Conservation (phyloP, 1,140 invertebrate species). For the Popillia japonica region DNA sequence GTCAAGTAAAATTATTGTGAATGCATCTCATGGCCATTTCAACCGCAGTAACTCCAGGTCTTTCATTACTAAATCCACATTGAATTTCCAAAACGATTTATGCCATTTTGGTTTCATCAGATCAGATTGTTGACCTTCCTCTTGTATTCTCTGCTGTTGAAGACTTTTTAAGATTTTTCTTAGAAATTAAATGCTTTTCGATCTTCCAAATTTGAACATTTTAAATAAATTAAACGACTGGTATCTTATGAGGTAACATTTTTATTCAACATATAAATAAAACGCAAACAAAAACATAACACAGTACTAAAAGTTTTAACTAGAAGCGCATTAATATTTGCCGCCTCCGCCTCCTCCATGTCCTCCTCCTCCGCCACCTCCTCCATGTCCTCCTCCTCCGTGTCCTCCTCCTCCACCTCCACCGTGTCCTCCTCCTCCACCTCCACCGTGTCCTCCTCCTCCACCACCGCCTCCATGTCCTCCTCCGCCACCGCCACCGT, state of each 20-base stretch:
- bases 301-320: background rate
- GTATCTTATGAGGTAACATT: background rate
- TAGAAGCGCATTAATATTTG: background rate
- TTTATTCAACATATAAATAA: slow-evolving; percentile 31
- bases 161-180: too few relatives aligned
- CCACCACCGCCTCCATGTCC: background rate
- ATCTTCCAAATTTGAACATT: too few relatives aligned
- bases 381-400: background rate
- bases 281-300: slow-evolving; percentile 30
- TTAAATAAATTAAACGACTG: background rate
- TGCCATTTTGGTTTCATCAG: too few relatives aligned
- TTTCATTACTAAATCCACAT: too few relatives aligned
- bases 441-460: background rate
- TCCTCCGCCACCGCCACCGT: background rate
- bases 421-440: background rate
- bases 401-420: background rate
- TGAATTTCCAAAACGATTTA: too few relatives aligned
- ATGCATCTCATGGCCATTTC: too few relatives aligned
- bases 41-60: too few relatives aligned
- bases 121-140: too few relatives aligned
- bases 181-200: too few relatives aligned
- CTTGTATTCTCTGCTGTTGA: too few relatives aligned
- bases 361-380: background rate
- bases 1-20: too few relatives aligned
- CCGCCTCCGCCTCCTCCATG: background rate